Base-by-base conservation (phyloP, 2,113 vertebrate genomes). In the Eolophus roseicapilla region DNA sequence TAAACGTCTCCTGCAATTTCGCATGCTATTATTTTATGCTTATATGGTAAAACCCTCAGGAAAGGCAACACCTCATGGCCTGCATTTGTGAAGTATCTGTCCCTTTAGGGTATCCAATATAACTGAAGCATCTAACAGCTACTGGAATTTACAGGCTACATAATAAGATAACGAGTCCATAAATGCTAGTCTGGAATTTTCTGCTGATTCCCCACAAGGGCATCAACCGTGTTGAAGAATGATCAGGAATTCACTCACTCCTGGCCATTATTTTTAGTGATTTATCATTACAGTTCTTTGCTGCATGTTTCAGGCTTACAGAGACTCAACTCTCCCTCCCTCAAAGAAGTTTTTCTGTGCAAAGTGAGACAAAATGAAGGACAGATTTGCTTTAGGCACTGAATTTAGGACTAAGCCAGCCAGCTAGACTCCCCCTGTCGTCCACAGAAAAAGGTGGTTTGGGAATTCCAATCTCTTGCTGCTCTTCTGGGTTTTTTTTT, bases 171-270 rank as follows among this genome's bases (percentile, higher is more conserved):
- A 91, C 1, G 8, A 52, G 37, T 50, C 29, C 14, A 1, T 77
- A 69, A 64, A 12, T 24, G n/a, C 17, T 14, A 43, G 77, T 59
- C 23, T 19, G 7, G 10, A 62, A 35, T 47, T 62, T 77, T n/a
- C 59, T 35, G 35, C 29, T 31, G 25, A 8, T 19, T 76, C n/a
- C 59, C 62, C 14, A 37, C 44, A 80, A 74, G 24, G 53, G 18
- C 11, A 15, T n/a, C 21, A 62, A 37, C 10, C 1, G 0, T 6
- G 10, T 24, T 6, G 2, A 60, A 21, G 55, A 57, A 8, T 0
- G 7, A 16, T 20, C 21, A 46, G 49, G n/a, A 75, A 64, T 53
- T 67, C 44, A 5, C 28, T 60, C 39, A 3, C 44, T 33, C n/a
- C n/a, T 46, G n/a, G 12, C 17, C 17, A 6, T 49, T 47, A 3